A percentile compares a stretch with the other conserved stretches of the same genome.
phyloP scores from a whole-genome alignment of 2,888 invertebrate species.

The Melitaea athalia region DNA sequence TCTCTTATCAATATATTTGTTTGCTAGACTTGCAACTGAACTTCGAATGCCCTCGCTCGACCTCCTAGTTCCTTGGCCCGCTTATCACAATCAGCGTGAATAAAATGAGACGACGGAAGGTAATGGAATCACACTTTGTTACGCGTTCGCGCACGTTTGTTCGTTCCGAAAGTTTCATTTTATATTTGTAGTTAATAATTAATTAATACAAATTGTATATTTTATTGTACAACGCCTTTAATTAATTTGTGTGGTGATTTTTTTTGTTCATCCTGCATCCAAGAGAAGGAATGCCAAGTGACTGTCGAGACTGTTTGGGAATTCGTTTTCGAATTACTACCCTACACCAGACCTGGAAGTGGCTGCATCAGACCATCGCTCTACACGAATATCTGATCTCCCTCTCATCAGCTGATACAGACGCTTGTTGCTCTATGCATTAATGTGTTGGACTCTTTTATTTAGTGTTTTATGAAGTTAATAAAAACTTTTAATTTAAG shows the following conservation, averaged over 20 bases:
- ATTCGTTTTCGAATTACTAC: slow-evolving; percentile 93
- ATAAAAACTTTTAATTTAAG: slow-evolving; percentile 50
- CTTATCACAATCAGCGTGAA: slow-evolving; percentile 75
- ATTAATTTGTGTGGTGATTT: slow-evolving; percentile 68
- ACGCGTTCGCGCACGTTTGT: slow-evolving; percentile 53
- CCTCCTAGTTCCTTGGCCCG: slow-evolving; percentile 72
- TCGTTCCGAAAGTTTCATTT: slow-evolving; percentile 35
- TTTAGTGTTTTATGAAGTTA: slow-evolving; percentile 48
- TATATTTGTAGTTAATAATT: slow-evolving; percentile 32
- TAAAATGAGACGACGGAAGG: slow-evolving; percentile 74
- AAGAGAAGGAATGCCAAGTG: slow-evolving; percentile 85
- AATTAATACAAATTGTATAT: slow-evolving; percentile 36
- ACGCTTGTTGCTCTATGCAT: slow-evolving; percentile 67
- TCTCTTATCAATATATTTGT: slow-evolving; percentile 76
- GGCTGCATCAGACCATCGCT: slow-evolving; percentile 94
- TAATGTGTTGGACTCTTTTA: slow-evolving; percentile 58
- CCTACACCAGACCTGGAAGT: slow-evolving; percentile 97
- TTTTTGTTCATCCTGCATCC: slow-evolving; percentile 73
- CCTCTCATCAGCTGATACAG: slow-evolving; percentile 88
- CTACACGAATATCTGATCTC: slow-evolving; percentile 94
- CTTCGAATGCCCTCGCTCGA: slow-evolving; percentile 79
- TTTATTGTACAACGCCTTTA: slow-evolving; percentile 48
- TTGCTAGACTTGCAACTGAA: slow-evolving; percentile 69
- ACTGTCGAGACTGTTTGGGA: slow-evolving; percentile 92
- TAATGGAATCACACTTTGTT: slow-evolving; percentile 66